A percentile compares a stretch with the other conserved stretches of the same genome.
Conservation (phyloP, 2,797 vertebrate genomes). For the Typhlichthys eigenmanni region DNA sequence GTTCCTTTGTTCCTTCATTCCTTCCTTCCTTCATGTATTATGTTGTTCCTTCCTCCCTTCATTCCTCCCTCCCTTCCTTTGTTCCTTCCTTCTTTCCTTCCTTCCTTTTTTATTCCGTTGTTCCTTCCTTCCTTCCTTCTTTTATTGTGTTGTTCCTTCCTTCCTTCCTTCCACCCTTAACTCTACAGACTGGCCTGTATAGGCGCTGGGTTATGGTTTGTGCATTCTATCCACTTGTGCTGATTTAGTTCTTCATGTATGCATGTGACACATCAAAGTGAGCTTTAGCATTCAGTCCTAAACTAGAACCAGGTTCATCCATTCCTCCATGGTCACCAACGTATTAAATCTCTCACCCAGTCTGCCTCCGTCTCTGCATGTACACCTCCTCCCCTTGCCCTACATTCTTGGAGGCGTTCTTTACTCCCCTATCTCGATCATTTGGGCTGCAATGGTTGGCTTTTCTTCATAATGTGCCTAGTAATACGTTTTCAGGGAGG, state of each 20-base stretch:
- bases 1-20: neutral
- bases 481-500: slow-evolving; percentile 8
- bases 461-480: slow-evolving; percentile 5
- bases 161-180: neutral
- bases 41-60: neutral
- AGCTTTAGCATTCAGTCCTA: neutral
- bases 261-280: too few species aligned
- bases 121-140: neutral
- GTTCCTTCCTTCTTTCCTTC: neutral
- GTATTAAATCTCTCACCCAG: neutral
- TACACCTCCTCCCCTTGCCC: slow-evolving; percentile 9
- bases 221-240: too few species aligned
- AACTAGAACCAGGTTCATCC: neutral
- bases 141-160: slow-evolving; percentile 1
- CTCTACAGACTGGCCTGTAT: too few species aligned
- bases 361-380: slow-evolving; percentile 1
- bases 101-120: neutral
- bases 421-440: slow-evolving; percentile 15
- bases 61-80: neutral
- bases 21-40: neutral
- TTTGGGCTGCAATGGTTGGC: slow-evolving; percentile 5
- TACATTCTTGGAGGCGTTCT: slow-evolving; percentile 7
- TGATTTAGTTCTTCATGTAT: too few species aligned
- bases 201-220: too few species aligned
- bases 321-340: neutral